Percentiles rank a stretch among this genome's conserved stretches.
Evolutionary conservation across 2,888 invertebrate species (phyloP).

Genomic region (Temnothorax rugatulus): DNA sequence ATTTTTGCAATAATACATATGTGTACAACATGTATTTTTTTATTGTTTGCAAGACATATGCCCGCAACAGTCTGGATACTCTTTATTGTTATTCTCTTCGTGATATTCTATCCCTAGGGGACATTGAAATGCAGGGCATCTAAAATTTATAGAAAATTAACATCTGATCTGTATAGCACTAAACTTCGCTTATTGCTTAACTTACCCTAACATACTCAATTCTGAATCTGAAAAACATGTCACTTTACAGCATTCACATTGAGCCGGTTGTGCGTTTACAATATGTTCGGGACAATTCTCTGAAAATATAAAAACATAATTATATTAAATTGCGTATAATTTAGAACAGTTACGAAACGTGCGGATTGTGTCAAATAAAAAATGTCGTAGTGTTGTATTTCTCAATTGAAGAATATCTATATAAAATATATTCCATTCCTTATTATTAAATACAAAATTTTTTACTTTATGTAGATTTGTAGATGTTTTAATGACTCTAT

Average conservation of each 20-base stretch:
- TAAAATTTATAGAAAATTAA: slow-evolving; percentile 8
- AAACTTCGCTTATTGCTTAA: background rate
- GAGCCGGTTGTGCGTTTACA: background rate
- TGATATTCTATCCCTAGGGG: slow-evolving; percentile 3
- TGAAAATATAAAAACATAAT: background rate
- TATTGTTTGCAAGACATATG: slow-evolving; percentile 15
- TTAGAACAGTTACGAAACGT: background rate
- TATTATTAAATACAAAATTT: too few relatives aligned
- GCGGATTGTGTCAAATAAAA: background rate
- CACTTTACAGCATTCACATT: background rate
- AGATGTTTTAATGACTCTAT: too few relatives aligned
- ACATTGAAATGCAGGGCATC: background rate
- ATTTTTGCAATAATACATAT: background rate
- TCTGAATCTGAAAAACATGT: background rate
- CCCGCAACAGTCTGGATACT: slow-evolving; percentile 51
- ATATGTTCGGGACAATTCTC: background rate
- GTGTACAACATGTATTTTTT: background rate
- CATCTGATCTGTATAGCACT: background rate
- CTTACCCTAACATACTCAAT: background rate
- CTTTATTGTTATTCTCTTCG: background rate
- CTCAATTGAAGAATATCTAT: background rate
- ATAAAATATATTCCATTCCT: background rate
- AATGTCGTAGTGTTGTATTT: background rate
- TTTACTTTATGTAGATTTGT: too few relatives aligned
- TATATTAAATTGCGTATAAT: background rate